These are phyloP conservation scores for Saimiri boliviensis DNA, from an alignment of 2,113 vertebrate species.

Conservation along the genomic window DNA sequence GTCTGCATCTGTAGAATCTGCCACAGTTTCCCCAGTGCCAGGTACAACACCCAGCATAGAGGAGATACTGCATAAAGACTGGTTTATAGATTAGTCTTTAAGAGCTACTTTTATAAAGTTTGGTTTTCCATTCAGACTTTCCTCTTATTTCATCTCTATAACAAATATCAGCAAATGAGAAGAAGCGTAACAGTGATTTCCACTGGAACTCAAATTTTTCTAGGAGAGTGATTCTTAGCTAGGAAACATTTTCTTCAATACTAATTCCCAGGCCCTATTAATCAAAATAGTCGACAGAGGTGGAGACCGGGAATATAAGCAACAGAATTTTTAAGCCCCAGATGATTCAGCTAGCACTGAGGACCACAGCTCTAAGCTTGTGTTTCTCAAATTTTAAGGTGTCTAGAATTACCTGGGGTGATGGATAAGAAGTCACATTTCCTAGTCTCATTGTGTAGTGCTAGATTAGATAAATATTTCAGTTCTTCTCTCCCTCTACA, in stretches of 20 bases:
- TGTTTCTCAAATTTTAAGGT: background rate
- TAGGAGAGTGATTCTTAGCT: background rate
- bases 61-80: background rate
- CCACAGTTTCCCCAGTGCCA: background rate
- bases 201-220: background rate
- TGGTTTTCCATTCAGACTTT: background rate
- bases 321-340: background rate
- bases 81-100: background rate
- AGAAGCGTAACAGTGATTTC: background rate
- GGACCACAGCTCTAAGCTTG: background rate
- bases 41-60: background rate
- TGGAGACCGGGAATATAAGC: background rate
- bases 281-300: background rate
- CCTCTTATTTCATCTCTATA: background rate
- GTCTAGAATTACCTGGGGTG: background rate
- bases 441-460: background rate
- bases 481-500: background rate
- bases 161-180: background rate
- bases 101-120: background rate
- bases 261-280: background rate
- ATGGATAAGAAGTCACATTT: background rate
- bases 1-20: background rate
- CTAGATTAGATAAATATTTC: background rate
- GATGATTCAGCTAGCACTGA: background rate
- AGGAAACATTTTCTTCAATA: background rate